Conservation (phyloP, 2,888 invertebrate species). For the Bembecia ichneumoniformis region DNA sequence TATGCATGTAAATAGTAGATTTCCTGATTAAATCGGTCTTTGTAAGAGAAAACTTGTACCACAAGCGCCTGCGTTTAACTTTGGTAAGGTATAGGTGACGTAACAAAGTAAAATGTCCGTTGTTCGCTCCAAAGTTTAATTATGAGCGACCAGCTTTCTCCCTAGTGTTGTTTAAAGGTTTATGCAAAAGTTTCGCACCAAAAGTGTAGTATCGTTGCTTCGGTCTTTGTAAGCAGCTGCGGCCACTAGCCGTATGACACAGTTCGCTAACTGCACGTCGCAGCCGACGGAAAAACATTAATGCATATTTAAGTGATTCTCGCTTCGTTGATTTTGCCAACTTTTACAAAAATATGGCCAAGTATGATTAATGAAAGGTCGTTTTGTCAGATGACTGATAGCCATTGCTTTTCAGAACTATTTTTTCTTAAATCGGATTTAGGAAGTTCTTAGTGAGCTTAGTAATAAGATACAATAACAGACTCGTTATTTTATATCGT, state of each 20-base stretch:
- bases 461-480: too few species aligned
- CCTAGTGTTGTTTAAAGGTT: slow-evolving; percentile 21
- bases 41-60: too few species aligned
- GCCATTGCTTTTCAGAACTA: too few species aligned
- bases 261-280: slow-evolving; percentile 7
- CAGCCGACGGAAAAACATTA: neutral
- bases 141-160: neutral
- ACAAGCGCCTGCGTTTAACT: too few species aligned
- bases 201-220: slow-evolving; percentile 32
- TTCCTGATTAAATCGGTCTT: too few species aligned
- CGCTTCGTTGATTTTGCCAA: neutral
- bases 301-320: neutral
- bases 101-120: neutral
- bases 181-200: slow-evolving; percentile 24
- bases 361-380: too few species aligned
- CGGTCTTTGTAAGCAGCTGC: slow-evolving; percentile 32
- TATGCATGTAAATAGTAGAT: too few species aligned
- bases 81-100: neutral
- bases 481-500: too few species aligned
- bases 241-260: slow-evolving; percentile 16
- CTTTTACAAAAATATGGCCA: too few species aligned
- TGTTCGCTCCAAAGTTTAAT: neutral
- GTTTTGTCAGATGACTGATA: too few species aligned
- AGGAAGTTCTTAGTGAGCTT: too few species aligned
- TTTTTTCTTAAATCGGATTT: too few species aligned